Evolutionary conservation across 2,888 invertebrate genomes (phyloP).

Genomic region (Hydriomena furcata): DNA sequence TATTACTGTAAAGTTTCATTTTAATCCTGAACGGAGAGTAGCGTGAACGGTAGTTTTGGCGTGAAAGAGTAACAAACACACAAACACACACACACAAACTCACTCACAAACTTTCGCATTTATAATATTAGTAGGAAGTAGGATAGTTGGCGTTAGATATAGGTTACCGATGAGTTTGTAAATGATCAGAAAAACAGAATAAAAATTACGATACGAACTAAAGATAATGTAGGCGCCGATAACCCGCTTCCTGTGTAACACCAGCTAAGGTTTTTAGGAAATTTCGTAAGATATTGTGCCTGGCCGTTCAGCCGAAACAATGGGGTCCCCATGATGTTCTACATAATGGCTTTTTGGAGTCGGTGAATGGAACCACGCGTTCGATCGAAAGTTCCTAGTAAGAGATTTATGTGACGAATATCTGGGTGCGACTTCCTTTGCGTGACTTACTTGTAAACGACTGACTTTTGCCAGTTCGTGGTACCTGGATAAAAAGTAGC

Average conservation of each 20-base stretch:
- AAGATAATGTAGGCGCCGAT: not conserved
- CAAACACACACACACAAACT: too few relatives aligned
- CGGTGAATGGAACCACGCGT: slow-evolving; percentile 70
- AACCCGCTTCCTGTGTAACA: slow-evolving; percentile 6
- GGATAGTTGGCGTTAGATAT: too few relatives aligned
- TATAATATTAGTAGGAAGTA: too few relatives aligned
- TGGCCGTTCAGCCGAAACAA: slow-evolving; percentile 78
- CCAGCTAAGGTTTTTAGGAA: slow-evolving; percentile 71
- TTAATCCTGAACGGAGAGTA: too few relatives aligned
- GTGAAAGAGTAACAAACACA: too few relatives aligned
- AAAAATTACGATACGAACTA: too few relatives aligned
- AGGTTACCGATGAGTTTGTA: too few relatives aligned
- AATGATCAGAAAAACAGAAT: too few relatives aligned
- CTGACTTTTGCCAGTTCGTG: slow-evolving; percentile 11
- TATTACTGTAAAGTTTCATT: too few relatives aligned
- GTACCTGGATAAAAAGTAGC: too few relatives aligned
- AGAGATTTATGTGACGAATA: slow-evolving; percentile 65
- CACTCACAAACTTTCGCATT: too few relatives aligned
- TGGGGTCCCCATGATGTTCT: slow-evolving; percentile 73
- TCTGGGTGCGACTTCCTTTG: slow-evolving; percentile 69
- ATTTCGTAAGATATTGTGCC: slow-evolving; percentile 81
- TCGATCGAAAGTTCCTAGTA: slow-evolving; percentile 72
- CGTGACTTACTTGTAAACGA: slow-evolving; percentile 41
- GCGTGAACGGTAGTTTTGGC: too few relatives aligned
- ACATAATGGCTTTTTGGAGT: slow-evolving; percentile 77